Conservation (phyloP, 2,797 vertebrate genomes). For the Galago senegalensis region DNA sequence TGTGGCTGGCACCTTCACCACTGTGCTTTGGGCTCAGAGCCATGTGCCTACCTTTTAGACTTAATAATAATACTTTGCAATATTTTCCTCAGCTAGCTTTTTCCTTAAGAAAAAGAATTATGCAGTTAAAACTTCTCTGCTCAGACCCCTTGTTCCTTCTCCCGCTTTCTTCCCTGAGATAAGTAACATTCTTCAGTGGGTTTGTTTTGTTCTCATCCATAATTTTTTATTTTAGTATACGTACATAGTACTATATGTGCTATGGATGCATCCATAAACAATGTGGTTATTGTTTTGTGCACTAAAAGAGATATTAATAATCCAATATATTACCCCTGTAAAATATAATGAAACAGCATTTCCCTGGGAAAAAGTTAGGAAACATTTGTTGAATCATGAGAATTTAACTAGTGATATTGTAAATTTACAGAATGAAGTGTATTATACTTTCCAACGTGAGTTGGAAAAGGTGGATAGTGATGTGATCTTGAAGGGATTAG, state of each 20-base stretch:
- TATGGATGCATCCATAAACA: background rate
- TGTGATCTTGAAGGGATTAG: too few species aligned
- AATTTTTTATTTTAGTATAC: background rate
- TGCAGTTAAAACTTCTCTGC: background rate
- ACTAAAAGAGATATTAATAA: background rate
- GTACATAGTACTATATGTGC: too few species aligned
- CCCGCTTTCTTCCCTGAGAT: background rate
- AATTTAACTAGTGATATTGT: too few species aligned
- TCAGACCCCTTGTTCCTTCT: background rate
- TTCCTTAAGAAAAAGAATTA: slow-evolving; percentile 16
- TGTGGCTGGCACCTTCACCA: too few species aligned
- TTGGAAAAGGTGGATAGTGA: too few species aligned
- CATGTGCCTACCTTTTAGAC: background rate
- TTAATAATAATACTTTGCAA: background rate
- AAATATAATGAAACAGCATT: too few species aligned
- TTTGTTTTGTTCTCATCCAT: slow-evolving; percentile 16
- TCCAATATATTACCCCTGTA: background rate
- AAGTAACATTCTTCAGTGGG: background rate
- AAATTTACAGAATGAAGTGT: too few species aligned
- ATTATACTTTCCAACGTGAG: too few species aligned
- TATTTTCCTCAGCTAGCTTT: background rate
- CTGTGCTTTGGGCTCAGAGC: too few species aligned
- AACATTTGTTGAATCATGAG: too few species aligned
- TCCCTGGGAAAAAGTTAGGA: too few species aligned
- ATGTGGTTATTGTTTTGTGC: background rate